Percentiles rank a stretch among this genome's conserved stretches.
These are phyloP conservation scores for Arctia plantaginis DNA, from an alignment of 2,888 invertebrate species.

Conservation along the genomic window DNA sequence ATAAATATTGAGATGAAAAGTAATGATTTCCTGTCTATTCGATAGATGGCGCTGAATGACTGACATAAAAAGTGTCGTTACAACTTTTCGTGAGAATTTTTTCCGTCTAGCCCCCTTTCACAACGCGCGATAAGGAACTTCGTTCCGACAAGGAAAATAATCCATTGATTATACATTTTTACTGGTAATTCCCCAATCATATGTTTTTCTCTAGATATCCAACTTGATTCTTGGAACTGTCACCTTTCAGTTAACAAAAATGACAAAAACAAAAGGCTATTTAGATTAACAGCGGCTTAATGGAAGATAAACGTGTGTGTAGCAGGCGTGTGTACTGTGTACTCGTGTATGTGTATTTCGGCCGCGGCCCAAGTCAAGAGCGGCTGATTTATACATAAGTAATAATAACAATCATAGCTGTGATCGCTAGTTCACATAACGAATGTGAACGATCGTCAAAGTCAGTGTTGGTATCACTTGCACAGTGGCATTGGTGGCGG, in stretches of 20 bases:
- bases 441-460: not conserved
- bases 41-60: no score
- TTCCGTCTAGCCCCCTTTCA: no score
- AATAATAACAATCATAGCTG: not conserved
- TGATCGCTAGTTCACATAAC: not conserved
- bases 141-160: not conserved
- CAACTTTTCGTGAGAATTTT: no score
- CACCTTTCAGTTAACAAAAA: slow-evolving; percentile 6
- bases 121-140: no score
- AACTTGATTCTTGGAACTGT: slow-evolving; percentile 11
- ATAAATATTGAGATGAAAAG: no score
- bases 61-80: no score
- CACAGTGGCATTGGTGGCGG: no score
- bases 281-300: not conserved
- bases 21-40: no score
- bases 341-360: not conserved
- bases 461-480: no score
- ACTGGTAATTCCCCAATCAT: slow-evolving; percentile 8
- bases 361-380: not conserved
- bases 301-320: slow-evolving; percentile 13
- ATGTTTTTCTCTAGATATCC: not conserved
- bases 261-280: slow-evolving; percentile 3
- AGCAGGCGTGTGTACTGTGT: slow-evolving; percentile 1
- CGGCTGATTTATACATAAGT: not conserved
- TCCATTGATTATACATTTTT: not conserved